Evolutionary conservation across 2,797 vertebrate species (phyloP).

Genomic region (Myotis findleyi): DNA sequence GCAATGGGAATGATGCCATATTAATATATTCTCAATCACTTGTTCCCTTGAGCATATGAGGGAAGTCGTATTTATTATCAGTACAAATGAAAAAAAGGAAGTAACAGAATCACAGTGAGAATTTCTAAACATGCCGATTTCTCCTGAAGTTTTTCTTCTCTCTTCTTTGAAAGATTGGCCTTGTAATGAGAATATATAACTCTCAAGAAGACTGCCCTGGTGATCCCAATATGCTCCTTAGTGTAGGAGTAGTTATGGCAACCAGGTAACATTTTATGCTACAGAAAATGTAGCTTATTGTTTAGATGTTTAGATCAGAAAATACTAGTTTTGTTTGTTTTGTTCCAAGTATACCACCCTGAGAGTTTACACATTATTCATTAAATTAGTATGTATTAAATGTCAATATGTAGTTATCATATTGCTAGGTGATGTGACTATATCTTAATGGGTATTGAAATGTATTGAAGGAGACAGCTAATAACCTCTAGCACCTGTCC

Average conservation of each 20-base stretch:
- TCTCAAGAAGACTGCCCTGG: background rate
- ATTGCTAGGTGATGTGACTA: background rate
- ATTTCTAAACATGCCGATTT: background rate
- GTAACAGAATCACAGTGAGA: background rate
- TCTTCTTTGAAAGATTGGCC: background rate
- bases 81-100: background rate
- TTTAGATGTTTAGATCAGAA: background rate
- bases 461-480: background rate
- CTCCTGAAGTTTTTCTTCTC: background rate
- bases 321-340: background rate
- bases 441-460: background rate
- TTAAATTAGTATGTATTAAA: background rate
- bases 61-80: background rate
- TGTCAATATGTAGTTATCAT: background rate
- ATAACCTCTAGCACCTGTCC: background rate
- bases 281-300: background rate
- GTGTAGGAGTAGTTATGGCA: background rate
- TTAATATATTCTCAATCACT: background rate
- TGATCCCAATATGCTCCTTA: background rate
- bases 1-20: background rate
- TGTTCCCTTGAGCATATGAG: background rate
- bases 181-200: background rate
- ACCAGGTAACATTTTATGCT: background rate
- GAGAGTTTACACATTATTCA: background rate
- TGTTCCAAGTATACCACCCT: background rate